Evolutionary conservation across 2,113 vertebrate species (phyloP).

Genomic region (Aythya baeri): DNA sequence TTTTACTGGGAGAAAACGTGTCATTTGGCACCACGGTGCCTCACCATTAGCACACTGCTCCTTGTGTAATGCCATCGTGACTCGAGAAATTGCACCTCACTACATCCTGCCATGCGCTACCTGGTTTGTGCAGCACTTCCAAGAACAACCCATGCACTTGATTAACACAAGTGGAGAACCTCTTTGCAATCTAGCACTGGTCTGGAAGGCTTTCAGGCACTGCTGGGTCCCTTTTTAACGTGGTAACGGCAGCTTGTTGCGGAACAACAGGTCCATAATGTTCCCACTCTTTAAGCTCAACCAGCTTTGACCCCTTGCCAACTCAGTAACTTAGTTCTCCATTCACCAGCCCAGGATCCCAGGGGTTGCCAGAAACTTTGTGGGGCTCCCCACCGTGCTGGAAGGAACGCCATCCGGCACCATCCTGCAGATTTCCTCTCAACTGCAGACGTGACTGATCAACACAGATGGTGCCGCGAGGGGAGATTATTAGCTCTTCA

Average conservation of each 20-base stretch:
- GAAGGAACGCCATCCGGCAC: not conserved
- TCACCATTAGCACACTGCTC: not conserved
- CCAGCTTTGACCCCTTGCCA: slow-evolving; percentile 19
- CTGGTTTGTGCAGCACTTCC: slow-evolving; percentile 3
- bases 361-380: slow-evolving; percentile 13
- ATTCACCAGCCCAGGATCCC: not conserved
- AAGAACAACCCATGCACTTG: not conserved
- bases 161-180: not conserved
- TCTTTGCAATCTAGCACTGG: not conserved
- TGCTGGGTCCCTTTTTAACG: not conserved
- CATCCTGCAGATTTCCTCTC: slow-evolving; percentile 38
- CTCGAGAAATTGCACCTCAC: not conserved
- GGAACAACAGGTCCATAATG: not conserved
- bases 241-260: not conserved
- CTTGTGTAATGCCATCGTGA: not conserved
- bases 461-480: slow-evolving; percentile 52
- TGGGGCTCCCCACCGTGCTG: not conserved
- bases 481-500: slow-evolving; percentile 55
- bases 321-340: slow-evolving; percentile 21
- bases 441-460: slow-evolving; percentile 36
- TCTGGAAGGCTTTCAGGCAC: not conserved
- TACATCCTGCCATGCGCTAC: not conserved
- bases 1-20: not conserved
- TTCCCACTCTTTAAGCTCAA: slow-evolving; percentile 29
- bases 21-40: not conserved